Evolutionary conservation across 2,113 vertebrate genomes (phyloP).

Genomic region (Mus pahari): DNA sequence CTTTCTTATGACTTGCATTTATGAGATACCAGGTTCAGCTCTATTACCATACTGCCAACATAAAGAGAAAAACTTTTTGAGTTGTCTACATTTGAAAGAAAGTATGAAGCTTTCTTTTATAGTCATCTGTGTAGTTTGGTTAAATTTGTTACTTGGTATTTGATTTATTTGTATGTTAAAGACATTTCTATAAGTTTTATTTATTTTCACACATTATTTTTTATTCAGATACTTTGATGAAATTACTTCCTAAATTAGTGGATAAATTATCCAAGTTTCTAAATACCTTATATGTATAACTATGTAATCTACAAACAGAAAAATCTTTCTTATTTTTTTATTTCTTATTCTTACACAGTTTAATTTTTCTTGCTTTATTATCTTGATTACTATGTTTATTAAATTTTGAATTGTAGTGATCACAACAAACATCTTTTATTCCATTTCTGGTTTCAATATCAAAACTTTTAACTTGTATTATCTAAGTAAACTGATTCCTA

Average conservation of each 20-base stretch:
- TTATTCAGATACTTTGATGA: conserved; percentile 14
- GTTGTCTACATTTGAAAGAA: background rate
- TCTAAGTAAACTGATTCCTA: background rate
- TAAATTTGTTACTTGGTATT: background rate
- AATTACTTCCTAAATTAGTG: conserved; percentile 11
- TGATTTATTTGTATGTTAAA: background rate
- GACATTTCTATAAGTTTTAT: background rate
- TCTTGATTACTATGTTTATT: background rate
- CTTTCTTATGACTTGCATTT: background rate
- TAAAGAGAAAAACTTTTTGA: background rate
- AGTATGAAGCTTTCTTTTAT: background rate
- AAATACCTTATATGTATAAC: background rate
- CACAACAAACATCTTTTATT: too few species aligned
- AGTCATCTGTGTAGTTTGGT: background rate
- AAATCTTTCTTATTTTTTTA: background rate
- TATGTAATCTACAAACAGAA: background rate
- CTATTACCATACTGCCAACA: background rate
- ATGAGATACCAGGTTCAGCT: background rate
- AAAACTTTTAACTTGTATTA: background rate
- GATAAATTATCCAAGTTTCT: background rate
- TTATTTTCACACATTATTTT: background rate
- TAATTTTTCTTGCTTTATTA: background rate
- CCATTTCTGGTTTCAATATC: too few species aligned
- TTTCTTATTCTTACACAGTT: background rate
- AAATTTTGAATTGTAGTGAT: background rate